Evolutionary conservation across 2,113 vertebrate genomes (phyloP).

Genomic region (Cephalopholis sonnerati): DNA sequence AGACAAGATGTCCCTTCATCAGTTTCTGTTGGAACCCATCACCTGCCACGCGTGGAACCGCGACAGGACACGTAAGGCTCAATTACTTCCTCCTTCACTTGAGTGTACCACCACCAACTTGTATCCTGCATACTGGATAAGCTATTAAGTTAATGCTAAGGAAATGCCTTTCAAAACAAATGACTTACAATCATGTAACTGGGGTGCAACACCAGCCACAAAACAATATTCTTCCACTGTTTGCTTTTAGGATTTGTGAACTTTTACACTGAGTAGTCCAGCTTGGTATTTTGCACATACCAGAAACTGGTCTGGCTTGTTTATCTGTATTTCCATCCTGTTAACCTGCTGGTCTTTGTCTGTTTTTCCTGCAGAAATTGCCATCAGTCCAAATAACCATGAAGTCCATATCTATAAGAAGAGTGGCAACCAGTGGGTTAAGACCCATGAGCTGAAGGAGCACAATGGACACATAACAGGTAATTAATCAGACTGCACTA

Average conservation of each 20-base stretch:
- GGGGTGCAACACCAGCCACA: background rate
- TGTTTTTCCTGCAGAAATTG: slow-evolving; percentile 88
- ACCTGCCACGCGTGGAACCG: slow-evolving; percentile 99
- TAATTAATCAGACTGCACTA: slow-evolving; percentile 53
- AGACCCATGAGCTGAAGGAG: slow-evolving; percentile 97
- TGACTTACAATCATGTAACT: background rate
- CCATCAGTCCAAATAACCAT: slow-evolving; percentile 98
- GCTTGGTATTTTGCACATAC: background rate
- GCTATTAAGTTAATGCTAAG: too few species aligned
- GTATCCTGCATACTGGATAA: background rate
- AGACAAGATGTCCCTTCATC: slow-evolving; percentile 95
- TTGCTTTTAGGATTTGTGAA: background rate
- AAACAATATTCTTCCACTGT: background rate
- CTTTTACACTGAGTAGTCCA: background rate
- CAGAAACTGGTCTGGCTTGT: slow-evolving; percentile 47
- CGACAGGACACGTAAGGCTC: slow-evolving; percentile 94
- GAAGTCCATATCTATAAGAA: slow-evolving; percentile 99
- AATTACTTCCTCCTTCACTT: background rate
- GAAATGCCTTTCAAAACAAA: background rate
- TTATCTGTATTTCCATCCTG: background rate
- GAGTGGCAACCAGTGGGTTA: slow-evolving; percentile 96
- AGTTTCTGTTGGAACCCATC: slow-evolving; percentile 98
- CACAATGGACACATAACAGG: slow-evolving; percentile 99
- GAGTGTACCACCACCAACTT: background rate
- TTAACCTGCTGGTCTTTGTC: background rate